Evolutionary conservation across 2,113 vertebrate species (phyloP), one percentile per base, ranked within the genome.

Genomic region (Bettongia penicillata): DNA sequence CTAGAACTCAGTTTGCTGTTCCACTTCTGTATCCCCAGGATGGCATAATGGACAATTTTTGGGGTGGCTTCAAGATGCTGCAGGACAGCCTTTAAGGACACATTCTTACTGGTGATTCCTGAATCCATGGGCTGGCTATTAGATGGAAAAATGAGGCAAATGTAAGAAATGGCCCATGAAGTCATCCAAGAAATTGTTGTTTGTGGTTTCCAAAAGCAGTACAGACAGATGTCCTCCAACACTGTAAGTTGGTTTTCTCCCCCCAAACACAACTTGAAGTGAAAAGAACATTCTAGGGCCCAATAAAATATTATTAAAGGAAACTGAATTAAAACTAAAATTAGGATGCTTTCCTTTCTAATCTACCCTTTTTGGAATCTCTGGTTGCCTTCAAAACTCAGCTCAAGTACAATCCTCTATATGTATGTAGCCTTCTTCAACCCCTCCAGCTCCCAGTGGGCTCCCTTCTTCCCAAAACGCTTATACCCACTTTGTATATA

Each of bases 61-160:
- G 99, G 99, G 28, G 99, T 99, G 55, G 98, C 98, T 98, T 99
- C 99, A 97, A 99, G 99, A 90, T 99, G 99, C 96, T 99, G 99
- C 97, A 99, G 98, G 90, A 99, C 98, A 0, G 96, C 99, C 98
- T 99, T 99, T 96, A 99, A 97, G 53, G 99, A 99, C 68, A 99
- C 99, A 7, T 99, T 99, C 98, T 98, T 99, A 96, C 98, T 97
- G 94, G 98, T 97, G 89, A 98, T 92, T 37, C 97, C 97, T 90
- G 98, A 98, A 90, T 99, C 99, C 77, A 98, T 96, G 7, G 98
- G 95, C 92, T 99, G 99, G 95, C 99, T 99, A 51, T 89, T 95
- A 97, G 97, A 98, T 11, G 28, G 2, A 31, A 31, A 96, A 93
- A 90, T 92, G 84, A 92, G 61, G 90, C 95, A 84, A 84, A 19